A percentile compares a stretch with the other conserved stretches of the same genome.
phyloP scores from a whole-genome alignment of 2,797 vertebrate genomes.

The Gallinago nigripennis region DNA sequence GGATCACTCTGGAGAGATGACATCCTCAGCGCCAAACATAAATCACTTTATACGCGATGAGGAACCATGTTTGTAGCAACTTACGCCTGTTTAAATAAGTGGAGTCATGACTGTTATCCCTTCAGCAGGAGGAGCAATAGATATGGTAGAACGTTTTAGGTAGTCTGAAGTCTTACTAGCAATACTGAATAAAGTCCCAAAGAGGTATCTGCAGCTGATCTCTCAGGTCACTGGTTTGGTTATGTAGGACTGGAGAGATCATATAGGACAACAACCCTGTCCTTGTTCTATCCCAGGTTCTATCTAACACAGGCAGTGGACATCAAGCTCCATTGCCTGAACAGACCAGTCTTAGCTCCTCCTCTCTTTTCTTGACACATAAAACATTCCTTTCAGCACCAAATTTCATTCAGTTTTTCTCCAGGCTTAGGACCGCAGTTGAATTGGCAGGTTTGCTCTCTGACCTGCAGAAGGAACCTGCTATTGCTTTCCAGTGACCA shows the following conservation, averaged over 20 bases:
- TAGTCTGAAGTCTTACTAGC: background rate
- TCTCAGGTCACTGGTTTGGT: background rate
- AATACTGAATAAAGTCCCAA: background rate
- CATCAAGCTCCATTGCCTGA: background rate
- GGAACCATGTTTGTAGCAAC: background rate
- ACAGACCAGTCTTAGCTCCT: background rate
- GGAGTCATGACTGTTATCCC: background rate
- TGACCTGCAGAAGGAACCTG: background rate
- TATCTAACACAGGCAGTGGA: background rate
- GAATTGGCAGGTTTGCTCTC: background rate
- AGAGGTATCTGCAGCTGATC: background rate
- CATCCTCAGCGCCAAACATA: background rate
- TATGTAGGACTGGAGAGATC: background rate
- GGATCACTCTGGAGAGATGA: background rate
- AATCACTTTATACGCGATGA: background rate
- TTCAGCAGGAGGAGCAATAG: background rate
- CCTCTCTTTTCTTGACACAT: background rate
- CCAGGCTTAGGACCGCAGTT: background rate
- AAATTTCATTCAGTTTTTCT: background rate
- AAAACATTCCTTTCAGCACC: background rate
- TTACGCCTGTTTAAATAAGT: background rate
- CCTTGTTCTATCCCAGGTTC: background rate
- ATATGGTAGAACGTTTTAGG: background rate
- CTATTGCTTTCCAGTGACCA: background rate
- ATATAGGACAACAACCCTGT: background rate